Evolutionary conservation across 35 echinoderm and acorn worm genomes (phyloP), one percentile per base, ranked within the genome.

Genomic region (Ophiothrix spiculata): DNA sequence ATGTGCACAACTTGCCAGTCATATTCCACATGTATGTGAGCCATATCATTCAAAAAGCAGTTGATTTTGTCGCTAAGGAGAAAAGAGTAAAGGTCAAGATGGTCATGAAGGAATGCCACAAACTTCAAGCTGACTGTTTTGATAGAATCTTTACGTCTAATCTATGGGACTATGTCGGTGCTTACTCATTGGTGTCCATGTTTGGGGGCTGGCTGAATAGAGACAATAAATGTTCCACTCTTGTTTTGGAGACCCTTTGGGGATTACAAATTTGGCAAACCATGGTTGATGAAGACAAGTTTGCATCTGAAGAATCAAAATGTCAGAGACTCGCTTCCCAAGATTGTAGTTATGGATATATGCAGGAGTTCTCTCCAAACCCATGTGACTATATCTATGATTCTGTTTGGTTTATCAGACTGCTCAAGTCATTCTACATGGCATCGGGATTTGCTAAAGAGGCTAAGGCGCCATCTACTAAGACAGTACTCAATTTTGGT

Each of bases 111-210:
- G 37, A 87, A 75, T 92, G 63, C 63, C 32, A 45, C 32, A 31
- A 76, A 35, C 28, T 49, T 79, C 42, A 14, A 17, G 21, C 31
- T 60, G 41, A 82, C 40, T 17, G 46, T 0, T 94, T 81, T 80
- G 92, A 94, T 78, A 35, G 92, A 54, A 94, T 94, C 63, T 90
- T 56, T 19, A 77, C 87, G 1, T 90, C 92, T 16, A 89, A 90
- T 64, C 35, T 94, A 13, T 37, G 56, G 0, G 92, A 94, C 73
- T 89, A 56, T 19, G 37, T 80, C 1, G 83, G 78, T 1, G 64
- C 60, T 10, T 21, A 56, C 0, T 56, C 6, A 13, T 38, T 94
- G 0, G 32, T 90, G 35, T 33, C 75, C 33, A 37, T 49, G 21
- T 60, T 90, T 35, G 83, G 80, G 23, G 77, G 64, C 15, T 38